Evolutionary conservation across 1,140 invertebrate genomes (phyloP).

Genomic region (Homarus americanus): DNA sequence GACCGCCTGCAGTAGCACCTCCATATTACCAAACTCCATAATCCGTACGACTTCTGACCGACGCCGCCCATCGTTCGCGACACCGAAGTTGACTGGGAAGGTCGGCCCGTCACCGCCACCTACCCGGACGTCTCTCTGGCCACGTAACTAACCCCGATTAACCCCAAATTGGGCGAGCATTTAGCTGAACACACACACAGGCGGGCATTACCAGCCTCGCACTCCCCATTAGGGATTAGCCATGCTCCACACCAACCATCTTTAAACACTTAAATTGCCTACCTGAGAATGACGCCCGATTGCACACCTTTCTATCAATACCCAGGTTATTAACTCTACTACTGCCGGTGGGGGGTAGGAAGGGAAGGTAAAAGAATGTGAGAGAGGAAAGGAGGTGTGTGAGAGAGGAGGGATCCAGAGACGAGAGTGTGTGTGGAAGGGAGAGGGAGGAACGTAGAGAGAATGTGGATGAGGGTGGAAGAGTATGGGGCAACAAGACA

Average conservation of each 20-base stretch:
- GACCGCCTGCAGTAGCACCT: no score
- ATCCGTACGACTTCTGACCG: no score
- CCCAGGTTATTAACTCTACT: constrained; percentile 17
- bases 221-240: constrained; percentile 53
- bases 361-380: neutral
- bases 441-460: neutral
- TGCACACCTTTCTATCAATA: constrained; percentile 58
- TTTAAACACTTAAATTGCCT: constrained; percentile 25
- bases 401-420: neutral
- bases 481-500: neutral
- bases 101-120: no score
- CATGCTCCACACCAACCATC: constrained; percentile 25
- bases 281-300: constrained; percentile 32
- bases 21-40: no score
- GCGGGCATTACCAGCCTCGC: constrained; percentile 3
- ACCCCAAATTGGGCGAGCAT: constrained; percentile 50
- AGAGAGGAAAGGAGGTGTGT: neutral
- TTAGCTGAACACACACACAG: constrained; percentile 56
- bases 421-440: no score
- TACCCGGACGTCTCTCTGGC: no score
- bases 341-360: neutral
- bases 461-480: neutral
- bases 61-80: no score
- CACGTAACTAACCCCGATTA: constrained; percentile 33
- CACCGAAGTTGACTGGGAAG: no score